Conservation (phyloP, 2,113 vertebrate genomes). For the Accipiter cooperii region DNA sequence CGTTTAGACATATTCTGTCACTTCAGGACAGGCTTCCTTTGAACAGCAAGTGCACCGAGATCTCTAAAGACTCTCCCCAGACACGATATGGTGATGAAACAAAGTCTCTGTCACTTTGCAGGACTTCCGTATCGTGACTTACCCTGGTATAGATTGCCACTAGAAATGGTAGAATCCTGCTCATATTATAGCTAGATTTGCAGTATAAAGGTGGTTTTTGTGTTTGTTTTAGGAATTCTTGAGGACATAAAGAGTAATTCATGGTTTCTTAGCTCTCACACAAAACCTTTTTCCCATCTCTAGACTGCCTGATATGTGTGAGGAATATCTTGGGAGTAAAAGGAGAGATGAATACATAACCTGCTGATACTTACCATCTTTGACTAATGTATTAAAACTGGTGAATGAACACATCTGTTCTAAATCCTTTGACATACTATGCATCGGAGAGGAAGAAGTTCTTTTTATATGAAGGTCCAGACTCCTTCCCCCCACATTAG, state of each 20-base stretch:
- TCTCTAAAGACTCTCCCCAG: not conserved
- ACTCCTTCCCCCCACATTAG: accelerated
- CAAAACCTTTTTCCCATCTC: not conserved
- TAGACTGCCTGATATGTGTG: not conserved
- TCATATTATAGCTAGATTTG: not conserved
- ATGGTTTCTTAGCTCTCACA: not conserved
- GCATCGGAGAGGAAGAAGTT: not conserved
- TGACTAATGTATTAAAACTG: not conserved
- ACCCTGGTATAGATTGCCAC: not conserved
- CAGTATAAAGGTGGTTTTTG: accelerated
- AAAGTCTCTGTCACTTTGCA: not conserved
- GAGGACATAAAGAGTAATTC: not conserved
- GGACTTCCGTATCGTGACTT: not conserved
- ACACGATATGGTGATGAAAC: not conserved
- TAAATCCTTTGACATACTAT: not conserved
- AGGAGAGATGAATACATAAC: not conserved
- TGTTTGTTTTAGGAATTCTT: not conserved
- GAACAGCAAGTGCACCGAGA: not conserved
- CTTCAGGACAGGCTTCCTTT: not conserved
- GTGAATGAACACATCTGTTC: not conserved
- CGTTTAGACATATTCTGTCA: not conserved
- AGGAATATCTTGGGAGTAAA: not conserved
- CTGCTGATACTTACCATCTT: not conserved
- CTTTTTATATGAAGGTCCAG: not conserved
- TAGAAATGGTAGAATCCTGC: not conserved